These are phyloP conservation scores for Nomada lathburiana DNA, from an alignment of 2,888 invertebrate genomes.

Conservation along the genomic window DNA sequence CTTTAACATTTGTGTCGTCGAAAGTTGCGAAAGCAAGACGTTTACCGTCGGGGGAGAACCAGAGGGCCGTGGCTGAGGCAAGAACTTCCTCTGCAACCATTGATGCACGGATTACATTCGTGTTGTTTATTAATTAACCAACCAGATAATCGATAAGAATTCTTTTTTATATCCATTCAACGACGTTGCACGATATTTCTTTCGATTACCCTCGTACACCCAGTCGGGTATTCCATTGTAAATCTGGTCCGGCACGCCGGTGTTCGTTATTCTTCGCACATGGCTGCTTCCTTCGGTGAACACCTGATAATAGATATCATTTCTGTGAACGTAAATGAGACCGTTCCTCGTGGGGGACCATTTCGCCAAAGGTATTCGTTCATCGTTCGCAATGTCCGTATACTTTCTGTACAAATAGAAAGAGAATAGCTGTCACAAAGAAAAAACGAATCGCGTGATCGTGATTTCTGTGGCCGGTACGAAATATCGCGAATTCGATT, in stretches of 20 bases:
- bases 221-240: conserved; percentile 96
- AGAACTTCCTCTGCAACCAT: conserved; percentile 90
- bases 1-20: conserved; percentile 89
- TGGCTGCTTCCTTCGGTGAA: conserved; percentile 63
- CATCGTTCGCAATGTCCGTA: conserved; percentile 85
- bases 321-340: conserved; percentile 88
- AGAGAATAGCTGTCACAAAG: not conserved
- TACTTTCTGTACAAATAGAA: conserved; percentile 79
- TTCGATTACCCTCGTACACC: conserved; percentile 93
- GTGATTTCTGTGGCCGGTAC: no score
- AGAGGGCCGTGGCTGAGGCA: conserved; percentile 89
- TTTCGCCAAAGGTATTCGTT: conserved; percentile 87
- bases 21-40: conserved; percentile 90
- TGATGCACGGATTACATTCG: no score
- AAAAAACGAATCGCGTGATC: not conserved
- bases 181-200: no score
- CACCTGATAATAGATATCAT: conserved; percentile 88
- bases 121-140: not conserved
- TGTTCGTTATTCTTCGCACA: conserved; percentile 86
- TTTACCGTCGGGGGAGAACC: conserved; percentile 91
- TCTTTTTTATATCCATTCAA: not conserved
- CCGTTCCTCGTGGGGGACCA: conserved; percentile 86
- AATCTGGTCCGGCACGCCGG: conserved; percentile 88
- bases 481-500: no score
- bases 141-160: not conserved